These are phyloP conservation scores for Drepana arcuata DNA, from an alignment of 1,140 invertebrate genomes.

Conservation along the genomic window DNA sequence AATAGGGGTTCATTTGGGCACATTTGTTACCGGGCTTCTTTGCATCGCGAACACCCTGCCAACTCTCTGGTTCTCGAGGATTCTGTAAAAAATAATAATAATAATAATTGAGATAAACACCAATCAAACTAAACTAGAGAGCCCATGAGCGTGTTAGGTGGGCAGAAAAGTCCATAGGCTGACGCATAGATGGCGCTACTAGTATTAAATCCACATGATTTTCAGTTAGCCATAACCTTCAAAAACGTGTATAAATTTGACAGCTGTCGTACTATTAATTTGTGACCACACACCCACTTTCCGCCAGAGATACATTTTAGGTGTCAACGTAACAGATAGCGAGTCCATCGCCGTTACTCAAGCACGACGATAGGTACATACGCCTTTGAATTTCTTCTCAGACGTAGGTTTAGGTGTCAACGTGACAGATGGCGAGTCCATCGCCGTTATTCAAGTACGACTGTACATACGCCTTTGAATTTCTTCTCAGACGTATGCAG, in stretches of 20 bases:
- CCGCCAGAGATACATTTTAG: too few relatives aligned
- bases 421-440: too few relatives aligned
- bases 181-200: background rate
- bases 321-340: too few relatives aligned
- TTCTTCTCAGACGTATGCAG: too few relatives aligned
- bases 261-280: slow-evolving; percentile 2
- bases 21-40: slow-evolving; percentile 71
- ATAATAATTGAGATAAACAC: background rate
- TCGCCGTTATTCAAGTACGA: too few relatives aligned
- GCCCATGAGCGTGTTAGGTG: slow-evolving; percentile 5
- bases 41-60: slow-evolving; percentile 74
- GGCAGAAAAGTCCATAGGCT: background rate
- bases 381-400: too few relatives aligned
- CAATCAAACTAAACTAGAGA: too few relatives aligned
- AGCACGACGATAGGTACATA: too few relatives aligned
- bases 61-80: slow-evolving; percentile 67
- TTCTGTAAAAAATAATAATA: slow-evolving; percentile 27
- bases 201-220: background rate
- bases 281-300: too few relatives aligned
- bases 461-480: too few relatives aligned
- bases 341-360: too few relatives aligned
- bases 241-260: background rate
- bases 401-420: too few relatives aligned
- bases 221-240: background rate
- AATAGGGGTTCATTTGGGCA: slow-evolving; percentile 59